Evolutionary conservation across 2,888 invertebrate genomes (phyloP).

Genomic region (Drosophila neoperkinsi): DNA sequence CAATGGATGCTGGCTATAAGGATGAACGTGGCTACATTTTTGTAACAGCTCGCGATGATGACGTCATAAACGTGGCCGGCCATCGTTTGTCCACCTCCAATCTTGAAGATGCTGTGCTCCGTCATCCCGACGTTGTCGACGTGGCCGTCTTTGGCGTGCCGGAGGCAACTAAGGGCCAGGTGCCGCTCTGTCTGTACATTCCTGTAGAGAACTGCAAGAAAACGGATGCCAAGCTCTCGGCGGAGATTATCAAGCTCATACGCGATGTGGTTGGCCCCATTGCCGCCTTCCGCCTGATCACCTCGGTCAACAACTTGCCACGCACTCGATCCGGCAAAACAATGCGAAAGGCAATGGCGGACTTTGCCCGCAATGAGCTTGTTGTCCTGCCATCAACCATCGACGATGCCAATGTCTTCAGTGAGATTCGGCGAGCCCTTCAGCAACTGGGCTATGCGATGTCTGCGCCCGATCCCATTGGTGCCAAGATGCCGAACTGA

Average conservation of each 20-base stretch:
- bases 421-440: slow-evolving; percentile 90
- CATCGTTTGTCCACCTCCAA: slow-evolving; percentile 95
- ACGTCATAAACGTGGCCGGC: slow-evolving; percentile 97
- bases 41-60: slow-evolving; percentile 96
- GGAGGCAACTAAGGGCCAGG: slow-evolving; percentile 95
- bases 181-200: slow-evolving; percentile 95
- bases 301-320: slow-evolving; percentile 92
- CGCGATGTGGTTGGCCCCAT: slow-evolving; percentile 88
- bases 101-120: slow-evolving; percentile 94
- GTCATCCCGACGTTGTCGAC: slow-evolving; percentile 94
- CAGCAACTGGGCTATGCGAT: slow-evolving; percentile 91
- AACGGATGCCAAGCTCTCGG: slow-evolving; percentile 81
- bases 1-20: slow-evolving; percentile 96
- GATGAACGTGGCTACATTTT: slow-evolving; percentile 94
- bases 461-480: slow-evolving; percentile 88
- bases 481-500: slow-evolving; percentile 70
- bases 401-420: slow-evolving; percentile 93
- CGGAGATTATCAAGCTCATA: slow-evolving; percentile 84
- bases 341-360: slow-evolving; percentile 93
- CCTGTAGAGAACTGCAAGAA: slow-evolving; percentile 86
- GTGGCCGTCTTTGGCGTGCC: slow-evolving; percentile 96
- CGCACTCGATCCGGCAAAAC: slow-evolving; percentile 93
- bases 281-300: slow-evolving; percentile 93
- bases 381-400: slow-evolving; percentile 94
- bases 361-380: slow-evolving; percentile 92